phyloP scores from a whole-genome alignment of 2,888 invertebrate species.

The Drosophila paramelanica region DNA sequence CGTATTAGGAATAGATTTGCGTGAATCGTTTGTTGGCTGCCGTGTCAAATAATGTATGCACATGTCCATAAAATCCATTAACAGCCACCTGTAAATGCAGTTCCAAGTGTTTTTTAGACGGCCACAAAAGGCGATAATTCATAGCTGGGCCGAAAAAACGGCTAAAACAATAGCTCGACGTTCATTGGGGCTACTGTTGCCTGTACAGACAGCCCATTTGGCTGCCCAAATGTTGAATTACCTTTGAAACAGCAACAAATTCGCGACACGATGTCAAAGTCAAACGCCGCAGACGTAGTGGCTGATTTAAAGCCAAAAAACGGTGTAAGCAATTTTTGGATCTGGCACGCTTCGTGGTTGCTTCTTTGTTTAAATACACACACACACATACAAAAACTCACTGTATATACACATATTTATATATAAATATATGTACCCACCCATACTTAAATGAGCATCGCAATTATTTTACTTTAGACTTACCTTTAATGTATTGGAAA shows the following conservation, averaged over 20 bases:
- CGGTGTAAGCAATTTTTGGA: conserved; percentile 43
- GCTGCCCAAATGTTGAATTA: conserved; percentile 52
- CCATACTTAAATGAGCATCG: background rate
- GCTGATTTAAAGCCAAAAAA: conserved; percentile 49
- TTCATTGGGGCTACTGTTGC: conserved; percentile 41
- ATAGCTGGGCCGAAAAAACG: conserved; percentile 16
- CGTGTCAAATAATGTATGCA: conserved; percentile 20
- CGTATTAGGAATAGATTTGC: conserved; percentile 27
- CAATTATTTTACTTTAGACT: conserved; percentile 52
- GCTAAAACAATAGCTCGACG: conserved; percentile 45
- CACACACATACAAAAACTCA: background rate
- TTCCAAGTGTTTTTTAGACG: conserved; percentile 5
- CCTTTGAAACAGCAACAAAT: conserved; percentile 59
- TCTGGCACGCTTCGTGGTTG: conserved; percentile 52
- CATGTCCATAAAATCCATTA: conserved; percentile 71
- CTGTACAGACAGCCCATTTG: conserved; percentile 20
- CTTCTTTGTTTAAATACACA: conserved; percentile 35
- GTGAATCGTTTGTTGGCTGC: conserved; percentile 21
- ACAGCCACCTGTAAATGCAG: conserved; percentile 68
- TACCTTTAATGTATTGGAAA: conserved; percentile 85
- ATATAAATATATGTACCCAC: background rate
- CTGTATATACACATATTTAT: too few species aligned
- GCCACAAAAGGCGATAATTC: conserved; percentile 41
- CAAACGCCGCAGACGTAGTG: conserved; percentile 42
- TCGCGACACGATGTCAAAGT: conserved; percentile 72